Conservation (phyloP, 1,140 invertebrate species). For the Ruditapes philippinarum region DNA sequence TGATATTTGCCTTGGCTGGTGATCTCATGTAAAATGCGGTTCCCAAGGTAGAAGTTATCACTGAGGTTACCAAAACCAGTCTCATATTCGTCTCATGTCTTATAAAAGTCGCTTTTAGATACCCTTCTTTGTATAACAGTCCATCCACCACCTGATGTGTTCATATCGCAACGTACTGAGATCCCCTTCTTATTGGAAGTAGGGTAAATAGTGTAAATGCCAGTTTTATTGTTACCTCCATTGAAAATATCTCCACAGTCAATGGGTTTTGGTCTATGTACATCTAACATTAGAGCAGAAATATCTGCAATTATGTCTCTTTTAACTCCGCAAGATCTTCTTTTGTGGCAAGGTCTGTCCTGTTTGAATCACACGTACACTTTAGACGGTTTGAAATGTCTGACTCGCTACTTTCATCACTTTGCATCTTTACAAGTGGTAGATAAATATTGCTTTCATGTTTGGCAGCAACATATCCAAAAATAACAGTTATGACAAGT, state of each 20-base stretch:
- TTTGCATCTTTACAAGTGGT: too few species aligned
- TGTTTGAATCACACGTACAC: too few species aligned
- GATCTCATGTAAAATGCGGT: neutral
- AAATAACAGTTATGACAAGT: too few species aligned
- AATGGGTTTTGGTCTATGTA: neutral
- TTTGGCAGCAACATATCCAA: too few species aligned
- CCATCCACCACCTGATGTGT: conserved; percentile 9
- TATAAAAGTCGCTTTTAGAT: conserved; percentile 20
- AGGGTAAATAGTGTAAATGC: conserved; percentile 5
- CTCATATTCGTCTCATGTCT: conserved; percentile 17
- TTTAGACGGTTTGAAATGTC: too few species aligned
- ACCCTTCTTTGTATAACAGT: conserved; percentile 42
- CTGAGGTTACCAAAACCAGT: conserved; percentile 33
- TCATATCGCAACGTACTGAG: conserved; percentile 45
- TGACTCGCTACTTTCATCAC: too few species aligned
- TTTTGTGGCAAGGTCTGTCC: too few species aligned
- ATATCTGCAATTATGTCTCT: neutral
- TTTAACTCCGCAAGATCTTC: neutral
- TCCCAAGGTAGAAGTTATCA: conserved; percentile 36
- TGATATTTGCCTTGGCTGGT: neutral
- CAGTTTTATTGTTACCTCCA: neutral
- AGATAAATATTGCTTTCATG: too few species aligned
- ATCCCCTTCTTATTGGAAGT: neutral
- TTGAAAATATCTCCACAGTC: conserved; percentile 32
- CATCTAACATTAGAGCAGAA: neutral